Evolutionary conservation across 1,140 invertebrate genomes (phyloP), one percentile per base, ranked within the genome.

Genomic region (Hycleus cichorii): DNA sequence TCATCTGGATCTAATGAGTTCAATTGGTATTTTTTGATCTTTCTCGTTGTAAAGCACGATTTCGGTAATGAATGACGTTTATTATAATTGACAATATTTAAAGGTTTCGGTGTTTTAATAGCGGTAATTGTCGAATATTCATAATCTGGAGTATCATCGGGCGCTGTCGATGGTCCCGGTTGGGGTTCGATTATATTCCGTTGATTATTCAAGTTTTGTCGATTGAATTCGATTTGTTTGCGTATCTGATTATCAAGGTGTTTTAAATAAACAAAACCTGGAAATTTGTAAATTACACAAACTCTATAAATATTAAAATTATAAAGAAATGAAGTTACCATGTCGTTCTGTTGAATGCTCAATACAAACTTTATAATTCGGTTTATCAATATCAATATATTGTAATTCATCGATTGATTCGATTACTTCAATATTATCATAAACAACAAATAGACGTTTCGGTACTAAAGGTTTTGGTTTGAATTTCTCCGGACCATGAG

Each of bases 381-480:
- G 74, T 3, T 79, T 78, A 66, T 83, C 80, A 11, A 78, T 75
- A 44, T 83, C 75, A 48, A 78, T 79, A 53, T 86, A 86, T 38
- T 42, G 40, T 42, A 42, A 42, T 62, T 85, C 80, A 47, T 81
- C 77, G 3, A 49, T 27, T 0, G 81, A 75, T 45, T 86, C 79
- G 10, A 78, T 79, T 2, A 89, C 80, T 61, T 90, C 85, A n/a
- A 90, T 79, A 62, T 89, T 90, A 57, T 90, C 85, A 64, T 88
- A 85, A 2, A 86, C 78, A 24, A 89, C 75, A 54, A 81, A 87
- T 9, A 89, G 79, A 18, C 86, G 76, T 7, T 84, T 77, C 0
- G 82, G 75, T n/a, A 81, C 77, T 7, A 90, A 65, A 0, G 83
- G 78, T 71, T 88, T 81, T 1, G 76, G 54, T 7, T 61, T 11